Base-by-base conservation (phyloP, 1,140 invertebrate species). In the Nylanderia fulva region DNA sequence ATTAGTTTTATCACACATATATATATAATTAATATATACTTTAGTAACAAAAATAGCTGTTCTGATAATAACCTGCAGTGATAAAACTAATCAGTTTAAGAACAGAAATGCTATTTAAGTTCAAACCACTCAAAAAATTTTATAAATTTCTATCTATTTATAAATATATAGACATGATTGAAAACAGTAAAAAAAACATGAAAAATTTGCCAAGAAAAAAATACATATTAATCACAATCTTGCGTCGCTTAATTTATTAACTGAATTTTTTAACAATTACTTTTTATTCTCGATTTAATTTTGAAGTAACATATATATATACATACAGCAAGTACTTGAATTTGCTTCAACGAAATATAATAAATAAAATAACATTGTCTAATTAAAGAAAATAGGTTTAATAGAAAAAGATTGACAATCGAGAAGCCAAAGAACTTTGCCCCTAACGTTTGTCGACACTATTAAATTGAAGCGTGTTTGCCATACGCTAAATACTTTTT, bases 401-500 rank as follows among this genome's bases (percentile, higher is more conserved):
- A 69, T 27, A 29, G 15, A 0, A 36, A 54, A 68, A 52, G 29
- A 68, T 68, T 36, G 42, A 68, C 7, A 56, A 29, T 79, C 9
- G n/a, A 69, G 21, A 80, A 39, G 9, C 11, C 13, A 21, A 24
- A 39, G 9, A 39, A 80, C 9, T 45, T 71, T 56, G 61, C 52
- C 11, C 7, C 18, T 36, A 18, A 39, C 18, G 52, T 84, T 76
- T 52, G 18, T 69, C 48, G 45, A 58, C 36, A 24, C 18, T 36
- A 2, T 39, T 58, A 42, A 71, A 82, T 82, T 58, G 64, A n/a
- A 33, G 58, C 24, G 18, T 69, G 18, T 56, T 27, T 61, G 15
- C 29, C 13, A 39, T 52, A 48, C 39, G 9, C 11, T 7, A 71
- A 72, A 52, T 75, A 68, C 29, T 24, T 69, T 45, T 56, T n/a